These are phyloP conservation scores for Ctenopoma kingsleyae DNA, from an alignment of 2,797 vertebrate genomes.

Conservation along the genomic window DNA sequence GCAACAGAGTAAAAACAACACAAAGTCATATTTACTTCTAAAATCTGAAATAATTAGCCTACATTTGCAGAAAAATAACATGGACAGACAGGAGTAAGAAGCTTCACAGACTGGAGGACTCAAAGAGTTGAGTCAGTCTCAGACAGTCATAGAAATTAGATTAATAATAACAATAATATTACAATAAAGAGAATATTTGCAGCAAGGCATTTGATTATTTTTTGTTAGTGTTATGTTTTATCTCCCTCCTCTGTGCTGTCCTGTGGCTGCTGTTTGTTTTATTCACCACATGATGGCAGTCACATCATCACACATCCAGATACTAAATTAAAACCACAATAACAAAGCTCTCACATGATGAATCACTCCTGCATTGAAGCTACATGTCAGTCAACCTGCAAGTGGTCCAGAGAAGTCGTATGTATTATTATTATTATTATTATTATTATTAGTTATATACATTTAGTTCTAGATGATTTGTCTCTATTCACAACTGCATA, in stretches of 20 bases:
- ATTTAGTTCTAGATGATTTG: conserved; percentile 10
- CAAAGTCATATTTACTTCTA: background rate
- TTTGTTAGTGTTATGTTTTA: accelerated
- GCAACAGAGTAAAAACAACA: background rate
- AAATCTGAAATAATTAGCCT: background rate
- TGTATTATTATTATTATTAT: too few species aligned
- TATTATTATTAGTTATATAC: too few species aligned
- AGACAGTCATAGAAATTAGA: too few species aligned
- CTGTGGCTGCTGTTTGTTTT: conserved; percentile 4
- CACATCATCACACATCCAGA: conserved; percentile 7
- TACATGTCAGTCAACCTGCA: conserved; percentile 34
- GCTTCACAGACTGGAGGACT: background rate
- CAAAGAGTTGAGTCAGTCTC: background rate
- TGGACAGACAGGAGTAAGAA: background rate
- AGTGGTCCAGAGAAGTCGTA: background rate
- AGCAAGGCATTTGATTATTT: too few species aligned
- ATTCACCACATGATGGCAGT: conserved; percentile 71
- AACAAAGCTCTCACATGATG: background rate
- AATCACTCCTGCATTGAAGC: conserved; percentile 4
- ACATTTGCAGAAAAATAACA: background rate
- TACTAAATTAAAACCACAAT: background rate
- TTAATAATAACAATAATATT: background rate
- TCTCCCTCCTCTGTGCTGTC: background rate
- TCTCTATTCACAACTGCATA: conserved; percentile 7
- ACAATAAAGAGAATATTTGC: background rate